phyloP scores from a whole-genome alignment of 2,888 invertebrate species.

The Pseudococcus longispinus region DNA sequence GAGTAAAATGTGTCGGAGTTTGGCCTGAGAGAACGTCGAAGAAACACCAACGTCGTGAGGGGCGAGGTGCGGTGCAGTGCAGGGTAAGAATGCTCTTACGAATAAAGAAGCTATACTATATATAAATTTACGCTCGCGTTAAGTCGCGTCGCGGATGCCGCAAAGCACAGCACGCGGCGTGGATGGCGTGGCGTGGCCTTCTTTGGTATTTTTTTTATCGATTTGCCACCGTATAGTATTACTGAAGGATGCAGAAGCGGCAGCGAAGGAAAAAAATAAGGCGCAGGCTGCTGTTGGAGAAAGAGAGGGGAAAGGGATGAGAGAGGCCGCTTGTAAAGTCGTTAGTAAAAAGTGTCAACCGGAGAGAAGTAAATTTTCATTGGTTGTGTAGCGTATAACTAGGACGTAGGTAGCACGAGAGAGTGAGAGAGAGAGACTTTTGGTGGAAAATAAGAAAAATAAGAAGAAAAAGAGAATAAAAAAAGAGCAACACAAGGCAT shows the following conservation, averaged over 20 bases:
- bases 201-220: not conserved
- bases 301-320: not conserved
- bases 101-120: not conserved
- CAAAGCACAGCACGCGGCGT: not conserved
- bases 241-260: too few relatives aligned
- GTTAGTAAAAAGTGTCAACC: conserved; percentile 22
- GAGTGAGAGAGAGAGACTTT: not conserved
- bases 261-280: not conserved
- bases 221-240: not conserved
- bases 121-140: not conserved
- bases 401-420: not conserved
- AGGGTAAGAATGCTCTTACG: not conserved
- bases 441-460: not conserved
- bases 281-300: not conserved
- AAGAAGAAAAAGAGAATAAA: too few relatives aligned
- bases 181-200: not conserved
- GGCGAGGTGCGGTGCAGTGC: not conserved
- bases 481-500: not conserved
- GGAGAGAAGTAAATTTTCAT: conserved; percentile 15
- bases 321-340: not conserved
- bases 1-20: not conserved
- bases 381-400: not conserved
- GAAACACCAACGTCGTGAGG: not conserved
- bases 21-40: not conserved
- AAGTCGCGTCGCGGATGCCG: not conserved